Conservation (phyloP, 2,888 invertebrate species). For the Lysandra coridon region DNA sequence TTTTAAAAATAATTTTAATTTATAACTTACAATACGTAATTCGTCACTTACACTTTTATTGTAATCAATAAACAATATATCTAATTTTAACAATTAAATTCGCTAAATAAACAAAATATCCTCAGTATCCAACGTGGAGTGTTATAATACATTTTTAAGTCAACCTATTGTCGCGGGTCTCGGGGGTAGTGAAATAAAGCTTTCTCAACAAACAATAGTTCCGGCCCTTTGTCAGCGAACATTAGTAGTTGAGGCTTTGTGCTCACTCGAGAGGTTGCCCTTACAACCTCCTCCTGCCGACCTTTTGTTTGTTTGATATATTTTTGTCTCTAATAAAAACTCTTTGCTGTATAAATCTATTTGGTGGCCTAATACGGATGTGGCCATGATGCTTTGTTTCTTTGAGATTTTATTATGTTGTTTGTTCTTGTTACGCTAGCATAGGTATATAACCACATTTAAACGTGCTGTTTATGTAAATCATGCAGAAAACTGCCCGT, state of each 20-base stretch:
- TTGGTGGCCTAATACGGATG: slow-evolving; percentile 36
- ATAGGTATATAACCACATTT: neutral
- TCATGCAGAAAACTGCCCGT: neutral
- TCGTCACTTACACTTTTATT: too few relatives aligned
- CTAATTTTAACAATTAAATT: neutral
- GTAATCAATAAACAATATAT: too few relatives aligned
- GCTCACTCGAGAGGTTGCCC: slow-evolving; percentile 60
- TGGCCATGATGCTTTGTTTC: slow-evolving; percentile 14
- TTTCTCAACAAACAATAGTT: slow-evolving; percentile 80
- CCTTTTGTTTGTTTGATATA: slow-evolving; percentile 69
- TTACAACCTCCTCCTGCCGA: slow-evolving; percentile 47
- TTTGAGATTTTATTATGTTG: slow-evolving; percentile 4
- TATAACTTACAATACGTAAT: too few relatives aligned
- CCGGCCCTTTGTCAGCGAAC: slow-evolving; percentile 80
- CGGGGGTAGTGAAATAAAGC: slow-evolving; percentile 79
- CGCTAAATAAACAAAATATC: slow-evolving; percentile 33
- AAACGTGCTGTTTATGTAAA: neutral
- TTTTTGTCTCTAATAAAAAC: slow-evolving; percentile 54
- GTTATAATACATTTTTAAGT: slow-evolving; percentile 78
- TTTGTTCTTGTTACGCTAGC: neutral
- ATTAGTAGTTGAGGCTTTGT: slow-evolving; percentile 76
- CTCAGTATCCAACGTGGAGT: slow-evolving; percentile 57
- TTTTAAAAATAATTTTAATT: too few relatives aligned
- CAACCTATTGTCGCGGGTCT: slow-evolving; percentile 74
- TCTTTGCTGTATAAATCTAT: slow-evolving; percentile 42